phyloP scores from a whole-genome alignment of 2,888 invertebrate genomes.

The Polyploca ridens region DNA sequence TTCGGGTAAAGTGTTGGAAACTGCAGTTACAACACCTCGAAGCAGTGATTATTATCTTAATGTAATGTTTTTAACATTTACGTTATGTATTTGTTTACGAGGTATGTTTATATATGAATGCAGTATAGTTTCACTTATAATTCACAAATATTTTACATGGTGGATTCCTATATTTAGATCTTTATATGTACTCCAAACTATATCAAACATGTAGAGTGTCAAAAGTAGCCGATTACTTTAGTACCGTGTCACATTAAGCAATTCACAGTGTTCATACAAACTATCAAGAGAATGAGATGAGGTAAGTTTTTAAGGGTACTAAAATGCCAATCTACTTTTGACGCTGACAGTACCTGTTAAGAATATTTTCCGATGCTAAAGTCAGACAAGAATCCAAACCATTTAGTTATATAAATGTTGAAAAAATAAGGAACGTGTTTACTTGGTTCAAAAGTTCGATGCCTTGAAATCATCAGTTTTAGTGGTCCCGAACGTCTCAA shows the following conservation, averaged over 20 bases:
- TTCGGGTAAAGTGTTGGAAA: background rate
- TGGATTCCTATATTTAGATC: background rate
- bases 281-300: too few species aligned
- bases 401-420: background rate
- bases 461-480: conserved; percentile 65
- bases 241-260: too few species aligned
- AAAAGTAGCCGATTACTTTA: too few species aligned
- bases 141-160: background rate
- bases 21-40: background rate
- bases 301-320: too few species aligned
- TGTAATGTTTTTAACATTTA: background rate
- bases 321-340: too few species aligned
- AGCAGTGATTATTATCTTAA: conserved; percentile 7
- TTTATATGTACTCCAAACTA: too few species aligned
- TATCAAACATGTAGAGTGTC: too few species aligned
- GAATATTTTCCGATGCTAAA: background rate
- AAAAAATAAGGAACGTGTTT: conserved; percentile 10
- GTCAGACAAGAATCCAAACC: background rate
- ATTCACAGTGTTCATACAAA: too few species aligned
- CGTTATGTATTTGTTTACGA: background rate
- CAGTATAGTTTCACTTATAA: background rate
- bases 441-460: conserved; percentile 60
- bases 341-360: too few species aligned
- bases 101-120: background rate
- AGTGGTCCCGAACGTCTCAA: conserved; percentile 79